These are phyloP conservation scores for Stenoptilia bipunctidactyla DNA, from an alignment of 2,888 invertebrate species.

Conservation along the genomic window DNA sequence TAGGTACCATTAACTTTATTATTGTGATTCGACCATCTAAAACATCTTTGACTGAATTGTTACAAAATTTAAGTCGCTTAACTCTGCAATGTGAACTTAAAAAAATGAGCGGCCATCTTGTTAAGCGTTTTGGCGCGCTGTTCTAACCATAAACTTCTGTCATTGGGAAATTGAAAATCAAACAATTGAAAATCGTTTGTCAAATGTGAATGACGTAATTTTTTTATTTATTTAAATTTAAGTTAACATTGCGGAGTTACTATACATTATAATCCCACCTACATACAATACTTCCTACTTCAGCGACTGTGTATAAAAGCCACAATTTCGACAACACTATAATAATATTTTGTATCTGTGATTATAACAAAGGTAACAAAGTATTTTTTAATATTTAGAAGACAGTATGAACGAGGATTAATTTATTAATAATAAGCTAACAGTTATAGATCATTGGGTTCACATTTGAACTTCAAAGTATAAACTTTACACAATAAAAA, in stretches of 20 bases:
- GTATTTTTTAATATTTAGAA: conserved; percentile 13
- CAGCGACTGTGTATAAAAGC: conserved; percentile 59
- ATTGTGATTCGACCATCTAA: conserved; percentile 46
- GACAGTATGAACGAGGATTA: conserved; percentile 8
- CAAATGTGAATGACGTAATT: too few species aligned
- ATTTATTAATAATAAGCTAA: conserved; percentile 15
- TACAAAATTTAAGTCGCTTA: conserved; percentile 38
- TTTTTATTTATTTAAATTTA: too few species aligned
- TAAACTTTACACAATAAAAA: conserved; percentile 4
- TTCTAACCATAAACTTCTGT: too few species aligned
- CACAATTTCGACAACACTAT: conserved; percentile 45
- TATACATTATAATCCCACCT: conserved; percentile 37
- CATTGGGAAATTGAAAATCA: too few species aligned
- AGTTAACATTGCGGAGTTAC: conserved; percentile 34
- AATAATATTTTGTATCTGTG: conserved; percentile 28
- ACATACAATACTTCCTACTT: conserved; percentile 52
- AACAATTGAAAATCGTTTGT: too few species aligned
- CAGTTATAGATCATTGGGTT: conserved; percentile 23
- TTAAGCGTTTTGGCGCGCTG: too few species aligned
- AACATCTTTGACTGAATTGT: conserved; percentile 51
- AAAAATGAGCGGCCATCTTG: too few species aligned
- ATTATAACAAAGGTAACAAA: conserved; percentile 28
- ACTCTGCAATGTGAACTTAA: conserved; percentile 32
- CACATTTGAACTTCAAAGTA: conserved; percentile 20
- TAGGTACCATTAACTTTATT: conserved; percentile 43